Evolutionary conservation across 2,797 vertebrate species (phyloP), one percentile per base, ranked within the genome.

Genomic region (Brachyrhaphis roseni): DNA sequence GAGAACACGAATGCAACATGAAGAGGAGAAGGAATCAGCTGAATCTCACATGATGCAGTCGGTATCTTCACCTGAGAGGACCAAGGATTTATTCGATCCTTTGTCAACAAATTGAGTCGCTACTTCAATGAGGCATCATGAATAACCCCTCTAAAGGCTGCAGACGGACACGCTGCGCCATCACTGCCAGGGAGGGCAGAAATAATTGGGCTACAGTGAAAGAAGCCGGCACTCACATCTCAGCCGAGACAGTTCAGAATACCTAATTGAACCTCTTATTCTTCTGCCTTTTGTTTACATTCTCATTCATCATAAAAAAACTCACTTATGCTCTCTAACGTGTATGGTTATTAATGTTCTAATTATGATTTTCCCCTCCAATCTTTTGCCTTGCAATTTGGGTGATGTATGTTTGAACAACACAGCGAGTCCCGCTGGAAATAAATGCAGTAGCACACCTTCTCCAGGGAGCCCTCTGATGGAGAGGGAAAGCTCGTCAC

Each of bases 291-390:
- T 92, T 94, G 91, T 93, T 93, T 92, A 89, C 86, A 41, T 92
- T 87, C 76, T 80, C 87, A 89, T 93, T 87, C 81, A 87, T 93
- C 91, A 92, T 82, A 86, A 86, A 77, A 89, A 88, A 91, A 89
- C 86, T 87, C 78, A 90, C 92, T 91, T 89, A 88, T 90, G 92
- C 87, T 92, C 78, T 83, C 87, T 82, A 91, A 93, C 91, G 91
- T 90, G 88, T 86, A 88, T 86, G 88, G 87, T 93, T 94, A 94
- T 95, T 95, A 94, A 92, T 94, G 94, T 80, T 89, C 87, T 94
- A 92, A 94, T 94, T 93, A 94, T 74, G 88, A 88, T 73, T 86
- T 90, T 89, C 90, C 83, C 49, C 84, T 88, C 84, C 92, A 93
- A 92, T 92, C 92, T 89, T 86, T 89, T 68, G 82, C 85, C 74